Conservation (phyloP, 2,113 vertebrate species). For the Brienomyrus brachyistius region DNA sequence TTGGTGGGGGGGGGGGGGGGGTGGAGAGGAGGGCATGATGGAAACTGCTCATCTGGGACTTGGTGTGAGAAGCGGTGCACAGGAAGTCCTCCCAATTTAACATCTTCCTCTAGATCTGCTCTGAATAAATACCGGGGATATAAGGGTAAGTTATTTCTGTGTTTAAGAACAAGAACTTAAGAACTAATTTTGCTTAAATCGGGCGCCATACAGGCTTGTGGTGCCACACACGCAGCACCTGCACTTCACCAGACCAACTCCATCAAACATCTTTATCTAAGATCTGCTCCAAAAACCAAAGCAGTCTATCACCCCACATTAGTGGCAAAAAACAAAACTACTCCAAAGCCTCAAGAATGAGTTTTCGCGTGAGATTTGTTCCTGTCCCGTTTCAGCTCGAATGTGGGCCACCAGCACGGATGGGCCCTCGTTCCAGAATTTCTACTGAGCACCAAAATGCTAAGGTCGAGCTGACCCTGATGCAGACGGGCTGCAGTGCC, state of each 20-base stretch:
- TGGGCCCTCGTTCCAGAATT: neutral
- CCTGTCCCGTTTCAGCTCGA: neutral
- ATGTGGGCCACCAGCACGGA: neutral
- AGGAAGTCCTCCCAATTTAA: conserved; percentile 35
- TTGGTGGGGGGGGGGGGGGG: neutral
- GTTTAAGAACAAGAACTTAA: conserved; percentile 15
- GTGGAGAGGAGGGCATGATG: neutral
- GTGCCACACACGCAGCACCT: conserved; percentile 17
- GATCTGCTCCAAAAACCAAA: neutral
- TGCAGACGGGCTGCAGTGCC: neutral
- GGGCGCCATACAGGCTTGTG: conserved; percentile 21
- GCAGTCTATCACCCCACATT: too few relatives aligned
- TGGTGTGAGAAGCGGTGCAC: conserved; percentile 18
- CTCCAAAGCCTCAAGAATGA: neutral
- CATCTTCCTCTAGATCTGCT: conserved; percentile 33
- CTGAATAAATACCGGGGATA: conserved; percentile 28
- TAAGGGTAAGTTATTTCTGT: conserved; percentile 24
- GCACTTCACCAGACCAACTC: conserved; percentile 23
- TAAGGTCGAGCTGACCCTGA: neutral
- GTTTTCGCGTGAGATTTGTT: neutral
- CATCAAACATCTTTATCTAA: neutral
- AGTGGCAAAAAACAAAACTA: neutral
- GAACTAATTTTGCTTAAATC: neutral
- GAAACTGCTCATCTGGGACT: conserved; percentile 17
- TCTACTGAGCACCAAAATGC: neutral